Base-by-base conservation (phyloP, 2,113 vertebrate genomes). In the Mobula hypostoma region DNA sequence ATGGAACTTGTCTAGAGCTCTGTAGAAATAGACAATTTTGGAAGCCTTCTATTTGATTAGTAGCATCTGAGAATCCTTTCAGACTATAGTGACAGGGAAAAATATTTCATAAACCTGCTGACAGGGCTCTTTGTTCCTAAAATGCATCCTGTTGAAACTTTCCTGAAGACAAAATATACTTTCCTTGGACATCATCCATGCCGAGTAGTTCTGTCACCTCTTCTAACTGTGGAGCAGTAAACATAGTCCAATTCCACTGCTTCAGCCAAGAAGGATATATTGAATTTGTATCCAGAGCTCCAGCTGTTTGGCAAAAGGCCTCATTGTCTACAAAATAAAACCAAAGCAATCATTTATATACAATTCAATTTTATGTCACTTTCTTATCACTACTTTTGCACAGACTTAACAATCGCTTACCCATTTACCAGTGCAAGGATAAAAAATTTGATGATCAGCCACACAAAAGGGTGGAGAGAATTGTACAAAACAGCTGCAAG, bases 91-190 rank as follows among this genome's bases (percentile, higher is more conserved):
- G 27, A 88, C 66, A 66, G 32, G 63, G 61, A 90, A 90, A 29
- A 66, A 15, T 5, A 7, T 68, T 90, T 90, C 12, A 17, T 66
- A 68, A 68, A 5, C 15, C 85, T 85, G 14, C 61, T 66, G 66
- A 90, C n/a, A 90, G 61, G n/a, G 66, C 61, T 66, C 29, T 8
- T 66, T 36, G 85, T 90, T 90, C 61, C 83, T 29, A 61, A 29
- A 56, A 4, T 61, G 24, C 56, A 61, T 87, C 83, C 85, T 90
- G 85, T 32, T 66, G 61, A 66, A 90, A n/a, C 29, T 66, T 32
- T 90, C 85, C n/a, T 90, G 85, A 90, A 68, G 61, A 66, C 85
- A 90, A 66, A 66, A 85, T 61, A 68, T 90, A 68, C 61, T 90
- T 90, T 32, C 61, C 66, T 93, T 76, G 68, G 36, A 48, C 32